phyloP scores from a whole-genome alignment of 2,888 invertebrate species.

The Drosophila meridiana region DNA sequence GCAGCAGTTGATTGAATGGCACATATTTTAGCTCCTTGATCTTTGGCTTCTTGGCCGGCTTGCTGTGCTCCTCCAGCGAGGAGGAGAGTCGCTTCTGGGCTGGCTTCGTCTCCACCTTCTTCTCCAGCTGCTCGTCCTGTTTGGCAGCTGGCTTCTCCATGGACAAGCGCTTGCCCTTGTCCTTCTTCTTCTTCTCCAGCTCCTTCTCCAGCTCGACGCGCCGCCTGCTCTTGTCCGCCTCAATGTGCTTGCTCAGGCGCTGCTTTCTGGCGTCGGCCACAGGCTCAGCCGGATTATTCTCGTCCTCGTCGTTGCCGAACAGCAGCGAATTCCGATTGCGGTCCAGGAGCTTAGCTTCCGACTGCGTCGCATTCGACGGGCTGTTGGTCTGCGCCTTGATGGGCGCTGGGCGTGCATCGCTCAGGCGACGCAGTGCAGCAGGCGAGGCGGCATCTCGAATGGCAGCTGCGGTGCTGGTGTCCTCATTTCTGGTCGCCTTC shows the following conservation, averaged over 20 bases:
- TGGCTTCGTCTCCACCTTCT: not conserved
- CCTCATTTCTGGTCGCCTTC: conserved; percentile 63
- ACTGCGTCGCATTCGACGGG: not conserved
- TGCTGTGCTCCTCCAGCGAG: conserved; percentile 38
- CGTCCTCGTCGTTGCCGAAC: conserved; percentile 86
- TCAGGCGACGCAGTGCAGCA: conserved; percentile 41
- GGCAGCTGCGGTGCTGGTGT: conserved; percentile 85
- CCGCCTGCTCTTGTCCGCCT: conserved; percentile 72
- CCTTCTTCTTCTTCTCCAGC: conserved; percentile 57
- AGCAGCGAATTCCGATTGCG: conserved; percentile 85
- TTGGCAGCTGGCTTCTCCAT: conserved; percentile 21
- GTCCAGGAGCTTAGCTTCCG: conserved; percentile 56
- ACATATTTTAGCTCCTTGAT: conserved; percentile 73
- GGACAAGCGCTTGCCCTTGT: conserved; percentile 39
- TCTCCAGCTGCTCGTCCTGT: not conserved
- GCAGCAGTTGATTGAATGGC: conserved; percentile 87
- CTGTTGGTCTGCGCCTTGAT: not conserved
- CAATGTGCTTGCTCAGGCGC: conserved; percentile 84
- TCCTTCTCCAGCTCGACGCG: conserved; percentile 65
- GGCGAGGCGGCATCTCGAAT: conserved; percentile 84
- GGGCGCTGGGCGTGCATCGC: conserved; percentile 18
- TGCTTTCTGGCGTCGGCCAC: conserved; percentile 70
- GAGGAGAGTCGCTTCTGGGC: conserved; percentile 64
- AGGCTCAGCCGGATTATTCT: conserved; percentile 77
- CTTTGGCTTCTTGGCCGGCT: conserved; percentile 73